Evolutionary conservation across 2,888 invertebrate genomes (phyloP).

Genomic region (Oscheius sp.): DNA sequence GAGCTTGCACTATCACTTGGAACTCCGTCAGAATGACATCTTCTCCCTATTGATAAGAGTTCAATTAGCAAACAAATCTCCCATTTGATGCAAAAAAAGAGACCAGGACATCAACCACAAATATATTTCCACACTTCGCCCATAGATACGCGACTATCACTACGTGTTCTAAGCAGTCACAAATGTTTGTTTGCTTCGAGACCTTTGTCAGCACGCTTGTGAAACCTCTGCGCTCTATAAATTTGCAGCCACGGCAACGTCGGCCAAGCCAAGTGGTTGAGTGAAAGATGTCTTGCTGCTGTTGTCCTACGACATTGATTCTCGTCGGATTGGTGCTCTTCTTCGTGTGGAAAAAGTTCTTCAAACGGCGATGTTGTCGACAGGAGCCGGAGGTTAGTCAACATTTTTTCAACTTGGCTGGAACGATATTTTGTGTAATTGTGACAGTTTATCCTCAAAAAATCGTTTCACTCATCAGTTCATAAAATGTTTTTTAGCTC

Average conservation of each 20-base stretch:
- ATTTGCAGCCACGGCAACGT: not conserved
- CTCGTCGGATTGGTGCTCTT: not conserved
- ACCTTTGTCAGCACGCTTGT: constrained; percentile 10
- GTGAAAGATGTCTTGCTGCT: not conserved
- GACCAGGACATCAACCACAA: no score
- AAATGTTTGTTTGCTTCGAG: not conserved
- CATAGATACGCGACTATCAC: no score
- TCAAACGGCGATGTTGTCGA: not conserved
- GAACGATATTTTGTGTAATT: no score
- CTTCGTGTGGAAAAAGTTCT: constrained; percentile 6
- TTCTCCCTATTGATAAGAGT: no score
- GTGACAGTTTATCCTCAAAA: not conserved
- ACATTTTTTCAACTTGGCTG: not conserved
- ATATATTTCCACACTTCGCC: no score
- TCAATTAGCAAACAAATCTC: no score
- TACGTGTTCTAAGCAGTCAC: no score
- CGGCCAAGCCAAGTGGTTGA: no score
- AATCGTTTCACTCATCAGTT: not conserved
- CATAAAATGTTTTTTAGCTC: not conserved
- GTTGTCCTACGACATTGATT: not conserved
- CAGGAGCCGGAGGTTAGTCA: constrained; percentile 1
- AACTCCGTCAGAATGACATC: no score
- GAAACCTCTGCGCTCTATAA: constrained; percentile 1
- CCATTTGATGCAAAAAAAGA: no score
- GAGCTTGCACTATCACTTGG: no score